Percentiles rank a stretch among this genome's conserved stretches.
Evolutionary conservation across 2,797 vertebrate species (phyloP).

Genomic region (Darevskia mixta): DNA sequence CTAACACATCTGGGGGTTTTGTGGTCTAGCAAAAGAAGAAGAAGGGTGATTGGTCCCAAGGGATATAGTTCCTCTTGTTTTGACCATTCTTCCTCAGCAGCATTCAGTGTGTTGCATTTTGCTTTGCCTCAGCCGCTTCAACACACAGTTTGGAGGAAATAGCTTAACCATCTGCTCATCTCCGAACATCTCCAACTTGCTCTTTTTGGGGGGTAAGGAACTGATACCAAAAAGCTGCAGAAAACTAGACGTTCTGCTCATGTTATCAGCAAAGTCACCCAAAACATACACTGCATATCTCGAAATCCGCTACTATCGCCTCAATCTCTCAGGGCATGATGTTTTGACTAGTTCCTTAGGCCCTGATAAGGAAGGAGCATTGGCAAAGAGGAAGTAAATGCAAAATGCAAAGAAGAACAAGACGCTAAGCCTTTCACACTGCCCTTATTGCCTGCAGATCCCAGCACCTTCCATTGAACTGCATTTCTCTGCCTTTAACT

Average conservation of each 20-base stretch:
- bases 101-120: accelerated
- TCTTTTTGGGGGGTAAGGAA: slow-evolving; percentile 49
- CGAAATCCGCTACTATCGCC: accelerated
- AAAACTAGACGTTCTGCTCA: background rate
- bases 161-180: slow-evolving; percentile 48
- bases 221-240: slow-evolving; percentile 48
- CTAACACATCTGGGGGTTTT: background rate
- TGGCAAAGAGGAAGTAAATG: background rate
- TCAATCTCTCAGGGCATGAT: background rate
- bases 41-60: background rate
- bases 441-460: background rate
- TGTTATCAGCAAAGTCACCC: slow-evolving; percentile 5
- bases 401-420: no score
- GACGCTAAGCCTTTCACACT: background rate
- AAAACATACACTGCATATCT: slow-evolving; percentile 30
- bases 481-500: background rate
- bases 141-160: slow-evolving; percentile 35
- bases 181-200: slow-evolving; percentile 60
- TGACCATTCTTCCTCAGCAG: background rate
- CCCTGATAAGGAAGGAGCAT: background rate
- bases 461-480: background rate
- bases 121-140: slow-evolving; percentile 12
- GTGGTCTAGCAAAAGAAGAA: background rate
- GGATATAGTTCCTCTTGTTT: background rate
- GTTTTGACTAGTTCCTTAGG: background rate